phyloP scores from a whole-genome alignment of 2,797 vertebrate species.

The Sebastes vulpes region DNA sequence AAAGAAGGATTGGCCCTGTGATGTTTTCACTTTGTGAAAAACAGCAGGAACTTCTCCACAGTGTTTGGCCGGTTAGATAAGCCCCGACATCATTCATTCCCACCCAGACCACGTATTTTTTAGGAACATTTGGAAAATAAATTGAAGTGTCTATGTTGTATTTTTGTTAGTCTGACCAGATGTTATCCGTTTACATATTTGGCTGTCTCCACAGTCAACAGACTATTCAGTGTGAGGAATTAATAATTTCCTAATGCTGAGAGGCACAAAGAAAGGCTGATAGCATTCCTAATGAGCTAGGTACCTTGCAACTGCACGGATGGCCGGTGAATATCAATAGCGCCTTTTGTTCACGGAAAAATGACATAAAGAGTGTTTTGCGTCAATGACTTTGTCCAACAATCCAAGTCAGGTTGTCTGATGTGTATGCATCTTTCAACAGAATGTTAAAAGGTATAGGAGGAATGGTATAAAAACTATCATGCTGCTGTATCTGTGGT shows the following conservation, averaged over 20 bases:
- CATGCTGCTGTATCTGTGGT: not conserved
- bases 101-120: not conserved
- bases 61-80: not conserved
- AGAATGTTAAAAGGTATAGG: not conserved
- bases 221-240: constrained; percentile 38
- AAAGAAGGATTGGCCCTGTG: not conserved
- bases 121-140: constrained; percentile 22
- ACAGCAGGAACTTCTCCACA: not conserved
- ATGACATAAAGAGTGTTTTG: not conserved
- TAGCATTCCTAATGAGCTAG: constrained; percentile 42
- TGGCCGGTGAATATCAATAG: constrained; percentile 34
- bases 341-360: constrained; percentile 38
- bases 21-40: not conserved
- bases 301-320: constrained; percentile 15
- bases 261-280: constrained; percentile 33
- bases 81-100: not conserved
- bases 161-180: constrained; percentile 34
- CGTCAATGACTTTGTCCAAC: not conserved
- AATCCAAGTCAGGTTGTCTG: not conserved
- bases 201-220: constrained; percentile 40
- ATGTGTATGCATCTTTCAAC: not conserved
- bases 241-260: constrained; percentile 48
- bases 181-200: constrained; percentile 64
- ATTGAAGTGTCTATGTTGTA: constrained; percentile 25
- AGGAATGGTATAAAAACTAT: not conserved